phyloP scores from a whole-genome alignment of 2,888 invertebrate species.

The Nudaria mundana region DNA sequence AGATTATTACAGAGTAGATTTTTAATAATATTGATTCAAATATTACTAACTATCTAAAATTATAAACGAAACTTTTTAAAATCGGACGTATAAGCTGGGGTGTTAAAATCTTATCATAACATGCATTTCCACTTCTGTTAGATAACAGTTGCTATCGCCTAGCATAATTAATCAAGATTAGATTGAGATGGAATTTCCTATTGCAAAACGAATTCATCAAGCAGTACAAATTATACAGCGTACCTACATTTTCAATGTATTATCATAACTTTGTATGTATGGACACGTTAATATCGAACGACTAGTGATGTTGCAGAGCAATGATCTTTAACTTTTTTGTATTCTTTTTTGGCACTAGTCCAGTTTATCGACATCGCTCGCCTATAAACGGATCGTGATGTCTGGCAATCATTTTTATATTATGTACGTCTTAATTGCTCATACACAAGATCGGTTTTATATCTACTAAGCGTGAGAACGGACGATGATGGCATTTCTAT shows the following conservation, averaged over 20 bases:
- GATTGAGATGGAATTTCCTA: constrained; percentile 5
- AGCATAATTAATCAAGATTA: constrained; percentile 12
- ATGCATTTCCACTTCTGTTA: neutral
- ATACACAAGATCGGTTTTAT: constrained; percentile 35
- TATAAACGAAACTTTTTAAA: too few species aligned
- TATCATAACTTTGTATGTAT: constrained; percentile 15
- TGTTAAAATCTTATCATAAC: too few species aligned
- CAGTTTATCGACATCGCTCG: constrained; percentile 43
- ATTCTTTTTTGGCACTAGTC: constrained; percentile 39
- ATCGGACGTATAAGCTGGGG: too few species aligned
- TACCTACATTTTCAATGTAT: constrained; percentile 7
- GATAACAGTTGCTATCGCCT: constrained; percentile 4
- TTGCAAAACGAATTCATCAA: constrained; percentile 11
- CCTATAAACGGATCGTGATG: constrained; percentile 39
- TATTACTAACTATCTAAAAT: too few species aligned
- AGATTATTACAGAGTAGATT: too few species aligned
- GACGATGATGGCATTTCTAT: constrained; percentile 29
- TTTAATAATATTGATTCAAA: too few species aligned
- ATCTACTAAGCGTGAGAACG: constrained; percentile 36
- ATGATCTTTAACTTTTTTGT: constrained; percentile 37
- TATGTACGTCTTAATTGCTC: constrained; percentile 39
- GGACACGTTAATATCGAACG: constrained; percentile 15
- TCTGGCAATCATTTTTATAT: constrained; percentile 45
- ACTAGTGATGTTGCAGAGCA: constrained; percentile 32
- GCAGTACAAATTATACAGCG: constrained; percentile 6